These are phyloP conservation scores for Himalopsyche tibetana DNA, from an alignment of 2,888 invertebrate genomes.

Conservation along the genomic window DNA sequence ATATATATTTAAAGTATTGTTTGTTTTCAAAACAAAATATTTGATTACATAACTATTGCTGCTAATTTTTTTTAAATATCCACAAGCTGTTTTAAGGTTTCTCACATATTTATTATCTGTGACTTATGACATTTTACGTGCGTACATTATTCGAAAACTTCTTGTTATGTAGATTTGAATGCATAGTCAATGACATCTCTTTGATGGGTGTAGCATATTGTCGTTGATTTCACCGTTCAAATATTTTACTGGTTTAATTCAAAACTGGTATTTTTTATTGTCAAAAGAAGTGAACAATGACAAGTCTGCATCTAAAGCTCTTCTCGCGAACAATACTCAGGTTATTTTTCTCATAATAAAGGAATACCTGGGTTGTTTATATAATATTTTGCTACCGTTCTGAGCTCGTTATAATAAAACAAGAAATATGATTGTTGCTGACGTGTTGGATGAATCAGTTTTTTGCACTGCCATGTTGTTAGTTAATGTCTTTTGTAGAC, in stretches of 20 bases:
- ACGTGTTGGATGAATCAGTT: slow-evolving; percentile 28
- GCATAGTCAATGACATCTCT: background rate
- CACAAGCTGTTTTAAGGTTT: too few relatives aligned
- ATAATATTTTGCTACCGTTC: background rate
- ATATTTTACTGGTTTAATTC: slow-evolving; percentile 36
- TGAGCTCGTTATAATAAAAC: slow-evolving; percentile 5
- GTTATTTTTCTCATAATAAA: slow-evolving; percentile 26
- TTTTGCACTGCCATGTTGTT: background rate
- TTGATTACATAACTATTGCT: too few relatives aligned
- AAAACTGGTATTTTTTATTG: slow-evolving; percentile 15
- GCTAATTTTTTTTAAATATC: too few relatives aligned
- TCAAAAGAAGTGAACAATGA: slow-evolving; percentile 12
- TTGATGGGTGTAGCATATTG: slow-evolving; percentile 1
- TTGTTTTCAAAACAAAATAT: too few relatives aligned
- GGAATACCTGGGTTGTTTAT: background rate
- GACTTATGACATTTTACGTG: background rate
- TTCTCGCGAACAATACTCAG: slow-evolving; percentile 19
- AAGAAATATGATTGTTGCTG: slow-evolving; percentile 20
- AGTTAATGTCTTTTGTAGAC: slow-evolving; percentile 3
- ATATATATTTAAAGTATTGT: too few relatives aligned
- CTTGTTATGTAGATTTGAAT: background rate
- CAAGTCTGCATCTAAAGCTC: background rate
- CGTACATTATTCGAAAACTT: background rate
- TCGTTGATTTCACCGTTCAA: slow-evolving; percentile 27
- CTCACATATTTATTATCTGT: too few relatives aligned